These are phyloP conservation scores for Apodemia zela DNA, from an alignment of 2,888 invertebrate species.

Conservation along the genomic window DNA sequence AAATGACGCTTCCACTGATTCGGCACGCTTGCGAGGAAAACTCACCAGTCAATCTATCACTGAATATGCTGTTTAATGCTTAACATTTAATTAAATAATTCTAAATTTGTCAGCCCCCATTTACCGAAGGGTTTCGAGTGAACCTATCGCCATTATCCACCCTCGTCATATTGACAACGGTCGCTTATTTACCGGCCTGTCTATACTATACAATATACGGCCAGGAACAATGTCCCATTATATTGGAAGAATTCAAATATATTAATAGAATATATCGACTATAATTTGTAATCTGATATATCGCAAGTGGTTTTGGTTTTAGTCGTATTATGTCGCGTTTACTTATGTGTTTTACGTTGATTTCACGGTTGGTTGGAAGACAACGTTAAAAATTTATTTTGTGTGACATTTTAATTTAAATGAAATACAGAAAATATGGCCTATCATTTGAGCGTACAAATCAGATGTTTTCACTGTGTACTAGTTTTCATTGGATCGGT, in stretches of 20 bases:
- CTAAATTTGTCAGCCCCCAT: not conserved
- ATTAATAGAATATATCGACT: not conserved
- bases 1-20: too few relatives aligned
- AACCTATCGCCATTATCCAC: not conserved
- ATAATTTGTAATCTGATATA: too few relatives aligned
- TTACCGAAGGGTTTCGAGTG: conserved; percentile 1
- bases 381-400: too few relatives aligned
- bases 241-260: not conserved
- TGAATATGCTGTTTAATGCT: not conserved
- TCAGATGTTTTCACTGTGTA: too few relatives aligned
- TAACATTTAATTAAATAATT: conserved; percentile 1
- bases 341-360: too few relatives aligned
- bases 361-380: too few relatives aligned
- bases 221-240: not conserved
- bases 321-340: too few relatives aligned
- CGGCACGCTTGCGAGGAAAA: not conserved
- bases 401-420: too few relatives aligned
- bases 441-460: too few relatives aligned
- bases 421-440: too few relatives aligned
- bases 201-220: not conserved
- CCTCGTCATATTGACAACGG: conserved; percentile 8
- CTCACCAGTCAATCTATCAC: not conserved
- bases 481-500: too few relatives aligned
- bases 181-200: conserved; percentile 4
- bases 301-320: too few relatives aligned